These are phyloP conservation scores for Puntigrus tetrazona DNA, from an alignment of 2,113 vertebrate species.

Conservation along the genomic window DNA sequence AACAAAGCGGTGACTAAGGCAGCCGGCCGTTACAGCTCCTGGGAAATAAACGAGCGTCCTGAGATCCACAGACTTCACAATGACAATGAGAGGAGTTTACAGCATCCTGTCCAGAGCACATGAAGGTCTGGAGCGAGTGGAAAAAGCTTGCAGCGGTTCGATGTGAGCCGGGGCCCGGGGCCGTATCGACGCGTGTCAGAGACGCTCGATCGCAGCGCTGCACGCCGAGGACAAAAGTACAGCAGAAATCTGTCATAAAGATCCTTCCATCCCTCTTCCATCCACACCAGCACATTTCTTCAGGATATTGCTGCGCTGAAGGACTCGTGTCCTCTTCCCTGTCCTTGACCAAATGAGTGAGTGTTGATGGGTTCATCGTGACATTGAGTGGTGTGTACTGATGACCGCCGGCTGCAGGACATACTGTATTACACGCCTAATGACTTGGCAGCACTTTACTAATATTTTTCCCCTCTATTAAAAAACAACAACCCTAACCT, in stretches of 20 bases:
- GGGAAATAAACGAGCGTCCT: background rate
- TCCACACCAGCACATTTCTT: conserved; percentile 26
- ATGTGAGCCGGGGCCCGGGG: conserved; percentile 14
- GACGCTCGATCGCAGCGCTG: background rate
- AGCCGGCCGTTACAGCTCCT: conserved; percentile 10
- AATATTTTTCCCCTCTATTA: background rate
- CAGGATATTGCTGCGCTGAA: conserved; percentile 6
- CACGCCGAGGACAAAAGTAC: background rate
- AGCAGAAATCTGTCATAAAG: background rate
- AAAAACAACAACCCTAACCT: background rate
- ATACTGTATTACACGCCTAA: conserved; percentile 35
- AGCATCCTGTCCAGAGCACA: background rate
- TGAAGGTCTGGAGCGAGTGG: background rate
- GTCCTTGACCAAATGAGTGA: conserved; percentile 14
- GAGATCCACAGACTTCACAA: conserved; percentile 21
- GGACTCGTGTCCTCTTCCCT: background rate
- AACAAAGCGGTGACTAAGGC: conserved; percentile 62
- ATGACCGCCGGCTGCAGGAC: conserved; percentile 7
- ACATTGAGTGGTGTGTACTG: conserved; percentile 49
- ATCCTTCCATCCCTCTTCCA: background rate
- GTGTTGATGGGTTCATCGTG: conserved; percentile 39
- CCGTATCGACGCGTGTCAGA: conserved; percentile 26
- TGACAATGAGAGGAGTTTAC: conserved; percentile 15
- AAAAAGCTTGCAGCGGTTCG: conserved; percentile 12
- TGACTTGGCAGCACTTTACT: background rate